phyloP scores from a whole-genome alignment of 64 coral and sea anemone species.

The Stylophora pistillata region DNA sequence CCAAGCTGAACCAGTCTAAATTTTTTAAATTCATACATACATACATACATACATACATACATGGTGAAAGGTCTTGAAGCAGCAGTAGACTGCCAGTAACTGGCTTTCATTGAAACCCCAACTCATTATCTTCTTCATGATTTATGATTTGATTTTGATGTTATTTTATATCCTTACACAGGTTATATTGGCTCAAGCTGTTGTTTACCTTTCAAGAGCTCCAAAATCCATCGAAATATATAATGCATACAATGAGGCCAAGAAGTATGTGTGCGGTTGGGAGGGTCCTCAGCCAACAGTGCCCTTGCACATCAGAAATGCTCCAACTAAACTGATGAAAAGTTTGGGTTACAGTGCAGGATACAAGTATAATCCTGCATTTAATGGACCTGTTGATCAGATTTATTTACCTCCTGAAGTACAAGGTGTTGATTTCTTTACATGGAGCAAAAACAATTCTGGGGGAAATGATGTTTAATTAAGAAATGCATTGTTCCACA shows the following conservation, averaged over 20 bases:
- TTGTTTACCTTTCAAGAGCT: conserved; percentile 83
- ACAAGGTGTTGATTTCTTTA: conserved; percentile 82
- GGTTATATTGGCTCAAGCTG: conserved; percentile 96
- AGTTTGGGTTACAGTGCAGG: conserved; percentile 83
- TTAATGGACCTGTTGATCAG: conserved; percentile 87
- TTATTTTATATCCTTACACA: conserved; percentile 7
- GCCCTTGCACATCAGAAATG: conserved; percentile 94
- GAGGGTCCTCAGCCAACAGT: conserved; percentile 90
- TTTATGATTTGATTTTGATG: neutral
- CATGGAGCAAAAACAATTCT: neutral
- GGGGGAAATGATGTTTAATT: neutral
- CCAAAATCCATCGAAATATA: conserved; percentile 97
- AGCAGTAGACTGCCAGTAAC: too few species aligned
- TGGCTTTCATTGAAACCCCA: too few species aligned
- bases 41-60: too few species aligned
- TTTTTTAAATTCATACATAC: too few species aligned
- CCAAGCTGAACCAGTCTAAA: too few species aligned
- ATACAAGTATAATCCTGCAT: conserved; percentile 93
- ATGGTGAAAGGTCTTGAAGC: too few species aligned
- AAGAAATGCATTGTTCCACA: neutral
- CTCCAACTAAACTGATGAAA: conserved; percentile 92
- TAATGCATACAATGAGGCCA: conserved; percentile 83
- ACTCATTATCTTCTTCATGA: too few species aligned
- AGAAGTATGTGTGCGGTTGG: conserved; percentile 71
- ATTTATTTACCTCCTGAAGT: conserved; percentile 86